phyloP scores from a whole-genome alignment of 2,113 vertebrate genomes.

The Nibea albiflora region DNA sequence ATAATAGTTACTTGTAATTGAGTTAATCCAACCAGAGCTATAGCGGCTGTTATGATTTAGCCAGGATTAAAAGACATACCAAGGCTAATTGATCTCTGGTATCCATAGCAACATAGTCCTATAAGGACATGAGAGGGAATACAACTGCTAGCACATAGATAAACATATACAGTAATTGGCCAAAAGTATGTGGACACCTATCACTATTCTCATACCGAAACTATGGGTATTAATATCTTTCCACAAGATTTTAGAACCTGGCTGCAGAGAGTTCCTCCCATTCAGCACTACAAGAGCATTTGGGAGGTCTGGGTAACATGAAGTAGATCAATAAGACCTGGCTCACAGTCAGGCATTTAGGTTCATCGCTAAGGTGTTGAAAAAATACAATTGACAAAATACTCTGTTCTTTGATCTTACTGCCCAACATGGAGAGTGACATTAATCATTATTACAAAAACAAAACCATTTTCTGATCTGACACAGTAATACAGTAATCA shows the following conservation, averaged over 20 bases:
- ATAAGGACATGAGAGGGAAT: conserved; percentile 70
- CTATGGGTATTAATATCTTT: neutral
- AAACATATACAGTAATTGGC: neutral
- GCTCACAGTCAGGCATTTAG: neutral
- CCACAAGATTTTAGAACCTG: no score
- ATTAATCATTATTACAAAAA: neutral
- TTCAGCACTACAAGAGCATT: no score
- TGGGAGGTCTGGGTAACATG: neutral
- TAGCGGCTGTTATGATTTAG: conserved; percentile 81
- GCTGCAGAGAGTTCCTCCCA: no score
- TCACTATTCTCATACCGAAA: neutral
- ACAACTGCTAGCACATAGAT: neutral
- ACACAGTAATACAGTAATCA: no score
- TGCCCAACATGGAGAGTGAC: neutral
- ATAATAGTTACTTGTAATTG: conserved; percentile 74
- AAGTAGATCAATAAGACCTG: neutral
- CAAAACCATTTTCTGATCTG: no score
- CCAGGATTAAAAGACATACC: conserved; percentile 87
- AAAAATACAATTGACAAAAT: neutral
- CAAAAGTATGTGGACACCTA: neutral
- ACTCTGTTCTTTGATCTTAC: neutral
- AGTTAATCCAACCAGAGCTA: conserved; percentile 75
- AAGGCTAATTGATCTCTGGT: conserved; percentile 83
- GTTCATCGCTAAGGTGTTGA: neutral
- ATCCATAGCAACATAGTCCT: conserved; percentile 86